Evolutionary conservation across 2,113 vertebrate genomes (phyloP).

Genomic region (Ailurus styani): DNA sequence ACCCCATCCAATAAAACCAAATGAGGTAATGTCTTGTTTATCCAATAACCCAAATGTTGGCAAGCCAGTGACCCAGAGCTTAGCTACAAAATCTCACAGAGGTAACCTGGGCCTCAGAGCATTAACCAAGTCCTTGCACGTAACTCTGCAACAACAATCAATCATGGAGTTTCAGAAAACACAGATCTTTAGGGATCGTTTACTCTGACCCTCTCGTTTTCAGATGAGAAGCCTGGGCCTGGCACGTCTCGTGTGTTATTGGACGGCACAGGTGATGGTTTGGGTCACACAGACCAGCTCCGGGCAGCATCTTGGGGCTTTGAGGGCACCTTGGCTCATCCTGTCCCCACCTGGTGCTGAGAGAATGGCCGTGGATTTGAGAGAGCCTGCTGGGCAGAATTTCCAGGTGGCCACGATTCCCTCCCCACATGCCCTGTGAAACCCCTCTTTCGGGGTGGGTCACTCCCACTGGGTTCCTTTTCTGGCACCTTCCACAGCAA

Average conservation of each 20-base stretch:
- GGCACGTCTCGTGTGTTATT: fast-evolving
- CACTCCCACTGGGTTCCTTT: background rate
- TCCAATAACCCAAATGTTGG: background rate
- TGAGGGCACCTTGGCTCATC: fast-evolving
- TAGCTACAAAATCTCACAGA: background rate
- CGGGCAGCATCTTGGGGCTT: fast-evolving
- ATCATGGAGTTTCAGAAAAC: background rate
- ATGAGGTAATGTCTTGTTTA: slow-evolving; percentile 21
- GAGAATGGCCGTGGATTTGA: fast-evolving
- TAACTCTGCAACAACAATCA: background rate
- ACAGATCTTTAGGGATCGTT: background rate
- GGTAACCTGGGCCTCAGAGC: background rate
- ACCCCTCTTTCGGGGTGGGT: too few relatives aligned
- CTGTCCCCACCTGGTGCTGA: fast-evolving
- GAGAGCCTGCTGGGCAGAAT: background rate
- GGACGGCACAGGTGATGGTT: fast-evolving
- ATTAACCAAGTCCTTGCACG: background rate
- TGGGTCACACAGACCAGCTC: fast-evolving
- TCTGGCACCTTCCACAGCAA: background rate
- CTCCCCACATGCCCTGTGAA: fast-evolving
- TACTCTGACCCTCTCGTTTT: background rate
- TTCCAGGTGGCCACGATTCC: fast-evolving
- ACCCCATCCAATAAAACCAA: background rate
- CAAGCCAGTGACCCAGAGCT: background rate
- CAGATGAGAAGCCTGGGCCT: background rate